These are phyloP conservation scores for Lethocerus indicus DNA, from an alignment of 1,140 invertebrate genomes.

Conservation along the genomic window DNA sequence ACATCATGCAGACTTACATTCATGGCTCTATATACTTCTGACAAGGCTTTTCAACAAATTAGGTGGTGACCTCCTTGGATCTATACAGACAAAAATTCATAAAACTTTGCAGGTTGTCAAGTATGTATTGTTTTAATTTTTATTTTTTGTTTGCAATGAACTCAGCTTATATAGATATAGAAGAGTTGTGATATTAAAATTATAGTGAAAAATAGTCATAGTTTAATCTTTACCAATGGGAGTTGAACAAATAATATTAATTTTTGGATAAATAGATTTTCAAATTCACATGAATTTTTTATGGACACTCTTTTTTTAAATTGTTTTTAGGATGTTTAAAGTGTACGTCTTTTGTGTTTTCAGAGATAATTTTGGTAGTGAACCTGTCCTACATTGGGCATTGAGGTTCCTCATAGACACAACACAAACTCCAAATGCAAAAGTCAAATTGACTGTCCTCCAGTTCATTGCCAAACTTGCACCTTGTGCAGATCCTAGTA, in stretches of 20 bases:
- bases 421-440: slow-evolving; percentile 76
- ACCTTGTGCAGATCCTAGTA: slow-evolving; percentile 29
- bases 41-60: slow-evolving; percentile 70
- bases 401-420: slow-evolving; percentile 66
- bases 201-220: no score
- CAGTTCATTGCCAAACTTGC: slow-evolving; percentile 56
- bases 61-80: slow-evolving; percentile 75
- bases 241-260: no score
- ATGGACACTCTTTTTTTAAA: no score
- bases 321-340: no score
- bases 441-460: slow-evolving; percentile 60
- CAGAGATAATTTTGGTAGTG: slow-evolving; percentile 27
- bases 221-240: no score
- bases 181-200: no score
- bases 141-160: neutral
- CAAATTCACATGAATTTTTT: no score
- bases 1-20: slow-evolving; percentile 71
- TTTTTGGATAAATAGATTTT: no score
- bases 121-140: no score
- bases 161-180: no score
- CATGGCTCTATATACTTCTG: slow-evolving; percentile 78
- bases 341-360: no score
- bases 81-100: slow-evolving; percentile 76
- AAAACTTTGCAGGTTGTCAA: slow-evolving; percentile 72
- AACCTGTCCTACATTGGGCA: slow-evolving; percentile 12